Evolutionary conservation across 2,888 invertebrate genomes (phyloP).

Genomic region (Polymixis flavicincta): DNA sequence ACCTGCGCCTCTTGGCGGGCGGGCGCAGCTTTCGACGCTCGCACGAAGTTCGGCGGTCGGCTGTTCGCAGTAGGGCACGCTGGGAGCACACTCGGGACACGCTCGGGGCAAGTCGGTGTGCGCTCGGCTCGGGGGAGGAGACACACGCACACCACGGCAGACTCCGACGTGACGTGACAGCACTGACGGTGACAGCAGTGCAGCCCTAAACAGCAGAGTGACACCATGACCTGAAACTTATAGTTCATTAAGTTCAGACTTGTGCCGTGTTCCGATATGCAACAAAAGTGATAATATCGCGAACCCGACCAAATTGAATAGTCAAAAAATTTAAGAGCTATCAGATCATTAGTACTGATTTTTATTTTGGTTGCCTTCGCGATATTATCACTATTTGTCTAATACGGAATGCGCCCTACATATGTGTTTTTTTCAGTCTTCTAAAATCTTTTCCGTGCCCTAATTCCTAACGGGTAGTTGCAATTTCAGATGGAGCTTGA

Average conservation of each 20-base stretch:
- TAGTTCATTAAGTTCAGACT: background rate
- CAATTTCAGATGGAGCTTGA: background rate
- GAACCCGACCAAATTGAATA: too few species aligned
- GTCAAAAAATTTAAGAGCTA: too few species aligned
- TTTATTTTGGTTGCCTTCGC: too few species aligned
- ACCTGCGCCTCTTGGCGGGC: conserved; percentile 41
- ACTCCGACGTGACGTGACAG: background rate
- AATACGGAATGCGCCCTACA: too few species aligned
- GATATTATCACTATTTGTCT: too few species aligned
- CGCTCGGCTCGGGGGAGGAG: conserved; percentile 2
- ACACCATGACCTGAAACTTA: background rate
- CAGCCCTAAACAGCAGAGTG: background rate
- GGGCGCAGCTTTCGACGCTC: conserved; percentile 24
- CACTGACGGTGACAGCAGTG: background rate
- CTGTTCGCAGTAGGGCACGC: conserved; percentile 4
- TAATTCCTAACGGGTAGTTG: background rate
- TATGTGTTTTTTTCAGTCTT: background rate
- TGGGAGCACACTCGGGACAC: conserved; percentile 7
- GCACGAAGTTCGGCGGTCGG: conserved; percentile 12
- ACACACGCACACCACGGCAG: background rate
- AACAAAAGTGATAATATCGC: too few species aligned
- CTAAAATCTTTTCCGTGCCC: background rate
- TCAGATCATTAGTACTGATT: too few species aligned
- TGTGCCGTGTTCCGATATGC: too few species aligned
- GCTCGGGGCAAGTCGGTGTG: conserved; percentile 20